Evolutionary conservation across 1,140 invertebrate genomes (phyloP).

Genomic region (Rhyzopertha dominica): DNA sequence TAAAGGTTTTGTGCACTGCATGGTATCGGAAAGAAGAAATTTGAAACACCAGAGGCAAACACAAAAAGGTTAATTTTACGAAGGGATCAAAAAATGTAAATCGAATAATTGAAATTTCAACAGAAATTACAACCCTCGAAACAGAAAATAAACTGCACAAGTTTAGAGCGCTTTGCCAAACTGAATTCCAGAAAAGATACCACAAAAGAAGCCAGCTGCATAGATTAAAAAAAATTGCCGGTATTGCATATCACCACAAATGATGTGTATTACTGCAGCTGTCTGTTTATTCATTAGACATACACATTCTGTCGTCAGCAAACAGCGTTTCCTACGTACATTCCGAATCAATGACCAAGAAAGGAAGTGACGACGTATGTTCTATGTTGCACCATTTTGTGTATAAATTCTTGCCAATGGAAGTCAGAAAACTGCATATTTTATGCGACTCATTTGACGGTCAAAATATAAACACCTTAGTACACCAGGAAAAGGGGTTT

Average conservation of each 20-base stretch:
- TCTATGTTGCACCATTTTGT: constrained; percentile 32
- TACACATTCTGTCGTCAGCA: constrained; percentile 21
- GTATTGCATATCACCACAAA: constrained; percentile 29
- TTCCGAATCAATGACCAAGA: constrained; percentile 24
- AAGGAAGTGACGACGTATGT: constrained; percentile 27
- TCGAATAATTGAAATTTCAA: constrained; percentile 3
- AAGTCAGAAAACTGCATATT: constrained; percentile 20
- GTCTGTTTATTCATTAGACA: constrained; percentile 28
- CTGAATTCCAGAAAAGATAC: constrained; percentile 6
- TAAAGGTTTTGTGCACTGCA: constrained; percentile 3
- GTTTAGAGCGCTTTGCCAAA: constrained; percentile 20
- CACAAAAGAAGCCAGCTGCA: constrained; percentile 21
- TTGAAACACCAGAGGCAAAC: neutral
- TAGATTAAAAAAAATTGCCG: constrained; percentile 30
- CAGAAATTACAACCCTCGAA: constrained; percentile 1
- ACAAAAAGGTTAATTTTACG: constrained; percentile 2
- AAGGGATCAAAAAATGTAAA: neutral
- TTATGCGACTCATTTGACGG: constrained; percentile 33
- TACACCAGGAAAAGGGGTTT: too few relatives aligned
- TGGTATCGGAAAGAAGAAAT: constrained; percentile 1
- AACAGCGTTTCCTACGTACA: constrained; percentile 26
- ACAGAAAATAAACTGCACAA: constrained; percentile 14
- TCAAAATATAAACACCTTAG: constrained; percentile 40
- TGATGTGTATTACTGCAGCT: constrained; percentile 33
- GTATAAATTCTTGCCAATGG: constrained; percentile 20